Evolutionary conservation across 2,888 invertebrate genomes (phyloP).

Genomic region (Dryobotodes eremita): DNA sequence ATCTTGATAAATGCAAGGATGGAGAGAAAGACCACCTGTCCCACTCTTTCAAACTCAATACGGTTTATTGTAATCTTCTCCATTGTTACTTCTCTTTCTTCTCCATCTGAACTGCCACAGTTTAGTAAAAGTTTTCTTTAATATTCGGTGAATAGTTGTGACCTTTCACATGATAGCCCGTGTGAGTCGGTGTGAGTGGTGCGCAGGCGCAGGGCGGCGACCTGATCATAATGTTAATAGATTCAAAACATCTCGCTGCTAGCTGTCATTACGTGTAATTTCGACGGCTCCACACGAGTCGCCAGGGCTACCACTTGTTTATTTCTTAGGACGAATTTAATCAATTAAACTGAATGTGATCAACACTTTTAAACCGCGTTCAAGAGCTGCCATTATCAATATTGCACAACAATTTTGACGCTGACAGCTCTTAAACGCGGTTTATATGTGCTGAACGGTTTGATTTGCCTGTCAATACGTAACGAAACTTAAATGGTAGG

Average conservation of each 20-base stretch:
- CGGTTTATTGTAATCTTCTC: not conserved
- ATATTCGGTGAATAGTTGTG: not conserved
- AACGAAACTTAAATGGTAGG: not conserved
- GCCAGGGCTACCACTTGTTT: constrained; percentile 50
- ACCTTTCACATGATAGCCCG: constrained; percentile 22
- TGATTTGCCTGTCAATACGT: not conserved
- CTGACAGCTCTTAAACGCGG: no score
- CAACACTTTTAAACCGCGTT: no score
- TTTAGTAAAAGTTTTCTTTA: not conserved
- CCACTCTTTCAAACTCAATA: not conserved
- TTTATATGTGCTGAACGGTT: no score
- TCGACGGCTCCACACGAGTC: constrained; percentile 55
- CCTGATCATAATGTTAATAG: constrained; percentile 69
- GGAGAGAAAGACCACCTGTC: no score
- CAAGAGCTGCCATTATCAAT: no score
- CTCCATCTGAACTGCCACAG: not conserved
- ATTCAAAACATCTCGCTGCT: constrained; percentile 67
- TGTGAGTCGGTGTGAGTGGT: constrained; percentile 9
- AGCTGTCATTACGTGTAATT: constrained; percentile 72
- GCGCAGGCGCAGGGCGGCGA: constrained; percentile 58
- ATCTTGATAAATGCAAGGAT: not conserved
- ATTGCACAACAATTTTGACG: no score
- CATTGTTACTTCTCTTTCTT: not conserved
- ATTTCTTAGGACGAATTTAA: not conserved
- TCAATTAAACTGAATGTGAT: no score